These are phyloP conservation scores for Notocelia uddmanniana DNA, from an alignment of 2,888 invertebrate genomes.

Conservation along the genomic window DNA sequence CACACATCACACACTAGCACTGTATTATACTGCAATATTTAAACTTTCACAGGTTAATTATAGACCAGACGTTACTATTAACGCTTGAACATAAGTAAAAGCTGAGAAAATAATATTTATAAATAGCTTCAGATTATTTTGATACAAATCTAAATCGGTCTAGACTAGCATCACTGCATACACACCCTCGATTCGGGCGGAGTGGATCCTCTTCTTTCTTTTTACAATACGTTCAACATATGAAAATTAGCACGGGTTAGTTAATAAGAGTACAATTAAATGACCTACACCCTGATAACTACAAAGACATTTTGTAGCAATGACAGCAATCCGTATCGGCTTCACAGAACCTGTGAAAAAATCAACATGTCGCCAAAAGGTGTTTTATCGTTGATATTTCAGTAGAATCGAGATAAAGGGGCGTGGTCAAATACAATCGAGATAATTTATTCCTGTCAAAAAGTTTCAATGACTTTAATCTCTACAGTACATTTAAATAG, in stretches of 20 bases:
- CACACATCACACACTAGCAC: constrained; percentile 74
- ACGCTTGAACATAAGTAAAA: constrained; percentile 86
- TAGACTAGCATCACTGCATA: constrained; percentile 81
- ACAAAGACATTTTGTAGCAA: constrained; percentile 85
- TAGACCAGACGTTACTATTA: constrained; percentile 85
- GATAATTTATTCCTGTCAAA: constrained; percentile 63
- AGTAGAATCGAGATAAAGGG: constrained; percentile 66
- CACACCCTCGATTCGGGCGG: constrained; percentile 85
- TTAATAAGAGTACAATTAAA: constrained; percentile 79
- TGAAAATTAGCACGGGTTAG: constrained; percentile 79
- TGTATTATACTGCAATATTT: constrained; percentile 83
- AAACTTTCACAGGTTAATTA: constrained; percentile 85
- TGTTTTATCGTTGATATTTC: constrained; percentile 77
- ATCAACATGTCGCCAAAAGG: constrained; percentile 85
- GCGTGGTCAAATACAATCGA: constrained; percentile 68
- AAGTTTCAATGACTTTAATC: constrained; percentile 32
- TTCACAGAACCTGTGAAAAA: constrained; percentile 85
- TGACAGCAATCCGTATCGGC: constrained; percentile 85
- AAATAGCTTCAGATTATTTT: constrained; percentile 86
- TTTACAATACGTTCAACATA: constrained; percentile 73
- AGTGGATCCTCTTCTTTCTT: constrained; percentile 80
- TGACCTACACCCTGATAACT: constrained; percentile 86
- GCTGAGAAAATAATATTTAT: constrained; percentile 86
- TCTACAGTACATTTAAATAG: constrained; percentile 8
- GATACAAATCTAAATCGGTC: constrained; percentile 84